Evolutionary conservation across 2,888 invertebrate species (phyloP).

Genomic region (Acleris emargana): DNA sequence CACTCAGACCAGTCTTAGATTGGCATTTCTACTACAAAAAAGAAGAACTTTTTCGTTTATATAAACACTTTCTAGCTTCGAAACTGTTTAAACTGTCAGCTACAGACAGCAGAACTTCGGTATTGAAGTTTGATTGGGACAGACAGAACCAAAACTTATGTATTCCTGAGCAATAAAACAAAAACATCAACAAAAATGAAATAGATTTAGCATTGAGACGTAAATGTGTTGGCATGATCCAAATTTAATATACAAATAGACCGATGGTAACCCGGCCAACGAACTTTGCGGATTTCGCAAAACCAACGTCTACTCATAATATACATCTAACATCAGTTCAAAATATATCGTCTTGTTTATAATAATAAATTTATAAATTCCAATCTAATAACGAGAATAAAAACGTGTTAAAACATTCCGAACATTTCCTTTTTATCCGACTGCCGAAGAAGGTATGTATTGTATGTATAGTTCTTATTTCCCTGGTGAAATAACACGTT

Average conservation of each 20-base stretch:
- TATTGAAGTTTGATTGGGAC: background rate
- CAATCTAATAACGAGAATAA: too few relatives aligned
- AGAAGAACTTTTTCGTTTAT: slow-evolving; percentile 4
- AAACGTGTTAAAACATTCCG: too few relatives aligned
- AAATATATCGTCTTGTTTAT: too few relatives aligned
- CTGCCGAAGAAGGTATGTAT: too few relatives aligned
- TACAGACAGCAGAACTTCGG: background rate
- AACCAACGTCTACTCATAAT: background rate
- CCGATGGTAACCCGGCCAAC: slow-evolving; percentile 2
- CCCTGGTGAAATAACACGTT: too few relatives aligned
- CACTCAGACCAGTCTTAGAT: too few relatives aligned
- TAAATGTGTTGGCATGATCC: slow-evolving; percentile 16
- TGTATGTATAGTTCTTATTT: too few relatives aligned
- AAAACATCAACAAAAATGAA: slow-evolving; percentile 1
- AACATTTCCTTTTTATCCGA: too few relatives aligned
- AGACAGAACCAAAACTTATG: background rate
- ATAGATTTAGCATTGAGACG: slow-evolving; percentile 10
- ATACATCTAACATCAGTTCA: background rate
- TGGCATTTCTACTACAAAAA: background rate
- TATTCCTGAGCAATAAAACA: background rate
- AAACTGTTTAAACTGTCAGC: slow-evolving; percentile 7
- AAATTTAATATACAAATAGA: slow-evolving; percentile 12
- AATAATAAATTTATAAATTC: background rate
- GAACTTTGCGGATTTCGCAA: slow-evolving; percentile 1
- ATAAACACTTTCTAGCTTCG: background rate